phyloP scores from a whole-genome alignment of 1,140 invertebrate species.

The Diprion similis region DNA sequence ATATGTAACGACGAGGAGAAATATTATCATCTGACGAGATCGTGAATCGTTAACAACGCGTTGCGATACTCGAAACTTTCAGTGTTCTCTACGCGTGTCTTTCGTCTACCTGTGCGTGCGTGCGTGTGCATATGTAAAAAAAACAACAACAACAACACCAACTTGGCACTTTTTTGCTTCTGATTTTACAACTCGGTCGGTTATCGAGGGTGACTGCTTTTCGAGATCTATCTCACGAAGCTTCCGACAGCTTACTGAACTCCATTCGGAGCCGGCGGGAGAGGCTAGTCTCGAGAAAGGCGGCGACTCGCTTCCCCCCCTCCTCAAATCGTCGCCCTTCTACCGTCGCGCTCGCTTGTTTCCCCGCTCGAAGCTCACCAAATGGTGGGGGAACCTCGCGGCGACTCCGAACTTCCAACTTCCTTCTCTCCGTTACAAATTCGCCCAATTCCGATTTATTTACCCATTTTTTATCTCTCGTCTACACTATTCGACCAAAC shows the following conservation, averaged over 20 bases:
- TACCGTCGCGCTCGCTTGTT: neutral
- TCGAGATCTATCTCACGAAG: conserved; percentile 40
- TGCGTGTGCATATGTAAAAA: neutral
- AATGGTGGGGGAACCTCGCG: conserved; percentile 22
- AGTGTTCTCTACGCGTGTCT: too few relatives aligned
- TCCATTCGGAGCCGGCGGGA: conserved; percentile 7
- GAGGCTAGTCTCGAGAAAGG: conserved; percentile 32
- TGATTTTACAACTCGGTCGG: neutral
- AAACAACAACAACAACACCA: conserved; percentile 9
- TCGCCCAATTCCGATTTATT: neutral
- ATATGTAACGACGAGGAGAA: too few relatives aligned
- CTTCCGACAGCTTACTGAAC: conserved; percentile 50
- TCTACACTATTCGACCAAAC: neutral
- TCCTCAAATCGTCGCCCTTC: neutral
- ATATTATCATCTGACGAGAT: too few relatives aligned
- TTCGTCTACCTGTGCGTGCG: too few relatives aligned
- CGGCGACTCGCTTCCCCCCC: conserved; percentile 20
- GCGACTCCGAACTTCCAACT: neutral
- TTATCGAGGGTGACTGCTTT: neutral
- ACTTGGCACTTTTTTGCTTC: conserved; percentile 42
- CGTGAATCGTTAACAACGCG: too few relatives aligned
- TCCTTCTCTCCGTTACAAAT: neutral
- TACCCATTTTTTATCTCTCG: neutral
- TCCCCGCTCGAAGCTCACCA: neutral
- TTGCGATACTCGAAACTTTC: too few relatives aligned